Evolutionary conservation across 1,140 invertebrate genomes (phyloP).

Genomic region (Mercenaria mercenaria): DNA sequence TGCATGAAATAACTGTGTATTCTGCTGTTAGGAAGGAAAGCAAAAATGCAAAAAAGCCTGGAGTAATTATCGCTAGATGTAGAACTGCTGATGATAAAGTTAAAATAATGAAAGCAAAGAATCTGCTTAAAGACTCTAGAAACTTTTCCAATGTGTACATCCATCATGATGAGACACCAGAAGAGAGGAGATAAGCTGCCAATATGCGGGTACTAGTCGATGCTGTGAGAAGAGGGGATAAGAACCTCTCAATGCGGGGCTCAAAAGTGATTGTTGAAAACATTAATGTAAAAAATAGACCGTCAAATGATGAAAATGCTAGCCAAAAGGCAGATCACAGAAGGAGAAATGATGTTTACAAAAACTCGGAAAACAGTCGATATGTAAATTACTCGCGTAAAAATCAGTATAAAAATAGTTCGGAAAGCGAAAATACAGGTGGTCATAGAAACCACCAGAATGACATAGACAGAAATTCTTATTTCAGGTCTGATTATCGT

Average conservation of each 20-base stretch:
- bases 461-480: too few relatives aligned
- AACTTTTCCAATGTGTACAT: not conserved
- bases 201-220: not conserved
- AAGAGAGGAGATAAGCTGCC: not conserved
- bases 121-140: not conserved
- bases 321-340: not conserved
- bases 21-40: not conserved
- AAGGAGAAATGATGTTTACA: not conserved
- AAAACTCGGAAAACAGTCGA: too few relatives aligned
- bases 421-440: not conserved
- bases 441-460: not conserved
- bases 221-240: not conserved
- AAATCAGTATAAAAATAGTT: not conserved
- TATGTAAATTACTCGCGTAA: not conserved
- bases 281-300: too few relatives aligned
- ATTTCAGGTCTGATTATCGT: too few relatives aligned
- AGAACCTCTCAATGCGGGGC: not conserved
- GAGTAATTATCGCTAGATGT: not conserved
- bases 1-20: not conserved
- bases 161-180: not conserved
- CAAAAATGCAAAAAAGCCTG: not conserved
- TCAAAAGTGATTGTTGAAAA: not conserved
- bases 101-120: not conserved
- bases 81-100: not conserved
- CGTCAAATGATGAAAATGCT: too few relatives aligned